Percentiles rank a stretch among this genome's conserved stretches.
Evolutionary conservation across 1,140 invertebrate species (phyloP).

Genomic region (Cheumatopsyche charites): DNA sequence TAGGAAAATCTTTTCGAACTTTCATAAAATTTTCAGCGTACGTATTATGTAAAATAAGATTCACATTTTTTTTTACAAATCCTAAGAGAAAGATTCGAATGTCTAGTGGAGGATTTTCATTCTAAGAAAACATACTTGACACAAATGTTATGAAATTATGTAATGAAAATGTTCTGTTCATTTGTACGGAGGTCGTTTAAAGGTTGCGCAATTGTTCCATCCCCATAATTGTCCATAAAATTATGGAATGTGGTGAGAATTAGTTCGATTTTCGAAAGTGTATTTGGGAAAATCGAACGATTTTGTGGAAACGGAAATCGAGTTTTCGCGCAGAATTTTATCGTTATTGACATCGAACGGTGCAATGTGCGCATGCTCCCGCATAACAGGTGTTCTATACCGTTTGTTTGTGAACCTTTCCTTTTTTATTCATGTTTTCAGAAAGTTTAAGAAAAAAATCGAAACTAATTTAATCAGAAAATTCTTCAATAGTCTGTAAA

Average conservation of each 20-base stretch:
- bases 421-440: no score
- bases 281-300: neutral
- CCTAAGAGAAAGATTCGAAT: no score
- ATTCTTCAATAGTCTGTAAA: no score
- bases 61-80: no score
- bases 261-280: no score
- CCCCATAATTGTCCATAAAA: no score
- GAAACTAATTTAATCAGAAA: no score
- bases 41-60: no score
- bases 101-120: neutral
- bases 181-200: neutral
- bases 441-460: no score
- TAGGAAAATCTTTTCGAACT: no score
- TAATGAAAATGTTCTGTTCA: neutral
- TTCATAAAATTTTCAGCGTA: no score
- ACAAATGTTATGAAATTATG: conserved; percentile 19
- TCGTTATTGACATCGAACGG: conserved; percentile 27
- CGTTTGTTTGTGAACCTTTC: neutral
- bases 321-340: conserved; percentile 29
- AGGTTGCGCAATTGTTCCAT: neutral
- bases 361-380: neutral
- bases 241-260: no score
- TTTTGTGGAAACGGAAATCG: conserved; percentile 23
- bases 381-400: neutral
- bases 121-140: conserved; percentile 15